Conservation (phyloP, 2,113 vertebrate species). For the Mobula birostris region DNA sequence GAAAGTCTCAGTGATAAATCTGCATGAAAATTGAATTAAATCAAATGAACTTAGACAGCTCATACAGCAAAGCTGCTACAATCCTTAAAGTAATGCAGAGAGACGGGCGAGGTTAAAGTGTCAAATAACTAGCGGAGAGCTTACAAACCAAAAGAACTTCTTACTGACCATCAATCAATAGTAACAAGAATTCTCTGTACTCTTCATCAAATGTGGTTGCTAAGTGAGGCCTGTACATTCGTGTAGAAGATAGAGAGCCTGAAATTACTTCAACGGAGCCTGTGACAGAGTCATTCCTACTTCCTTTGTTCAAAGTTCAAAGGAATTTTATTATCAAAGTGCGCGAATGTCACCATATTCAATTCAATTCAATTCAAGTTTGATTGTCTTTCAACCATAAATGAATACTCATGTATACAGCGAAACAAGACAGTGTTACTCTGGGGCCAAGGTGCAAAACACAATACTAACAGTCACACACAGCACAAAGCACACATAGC, state of each 20-base stretch:
- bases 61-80: conserved; percentile 52
- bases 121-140: conserved; percentile 44
- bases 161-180: conserved; percentile 34
- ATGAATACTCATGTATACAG: too few species aligned
- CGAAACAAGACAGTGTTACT: too few species aligned
- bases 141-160: conserved; percentile 37
- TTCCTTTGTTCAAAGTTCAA: too few species aligned
- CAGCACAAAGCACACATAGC: too few species aligned
- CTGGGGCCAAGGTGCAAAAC: too few species aligned
- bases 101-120: conserved; percentile 53
- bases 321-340: too few species aligned
- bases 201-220: background rate
- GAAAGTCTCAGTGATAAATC: conserved; percentile 57
- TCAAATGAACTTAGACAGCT: conserved; percentile 63
- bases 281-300: background rate
- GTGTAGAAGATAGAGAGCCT: background rate
- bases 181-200: conserved; percentile 21
- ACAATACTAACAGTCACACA: too few species aligned
- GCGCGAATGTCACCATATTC: too few species aligned
- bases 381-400: too few species aligned
- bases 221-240: background rate
- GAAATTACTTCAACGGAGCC: background rate
- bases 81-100: conserved; percentile 62
- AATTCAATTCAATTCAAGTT: too few species aligned
- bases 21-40: conserved; percentile 58